These are phyloP conservation scores for Enteromius argenteus DNA, from an alignment of 2,797 vertebrate genomes.

Conservation along the genomic window DNA sequence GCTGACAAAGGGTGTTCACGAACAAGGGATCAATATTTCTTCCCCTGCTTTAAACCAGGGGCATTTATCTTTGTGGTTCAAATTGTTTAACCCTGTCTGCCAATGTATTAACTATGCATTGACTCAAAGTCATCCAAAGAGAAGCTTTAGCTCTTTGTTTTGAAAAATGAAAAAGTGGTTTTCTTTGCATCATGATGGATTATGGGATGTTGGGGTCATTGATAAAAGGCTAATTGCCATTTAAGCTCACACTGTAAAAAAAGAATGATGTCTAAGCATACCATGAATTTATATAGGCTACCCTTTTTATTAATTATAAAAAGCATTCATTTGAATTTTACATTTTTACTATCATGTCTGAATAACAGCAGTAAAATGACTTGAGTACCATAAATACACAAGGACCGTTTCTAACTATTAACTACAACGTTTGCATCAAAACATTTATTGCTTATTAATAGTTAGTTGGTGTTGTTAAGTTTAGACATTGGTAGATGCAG, in stretches of 20 bases:
- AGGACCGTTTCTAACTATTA: background rate
- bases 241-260: background rate
- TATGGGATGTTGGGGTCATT: constrained; percentile 2
- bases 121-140: constrained; percentile 46
- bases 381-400: background rate
- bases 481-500: background rate
- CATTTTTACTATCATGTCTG: background rate
- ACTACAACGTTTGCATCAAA: background rate
- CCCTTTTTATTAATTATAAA: background rate
- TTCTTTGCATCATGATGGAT: background rate
- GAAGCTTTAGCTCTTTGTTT: constrained; percentile 19
- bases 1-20: constrained; percentile 79
- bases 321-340: background rate
- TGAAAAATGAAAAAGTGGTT: background rate
- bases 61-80: constrained; percentile 68
- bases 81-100: constrained; percentile 68
- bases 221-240: constrained; percentile 13
- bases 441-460: background rate
- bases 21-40: constrained; percentile 76
- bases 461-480: background rate
- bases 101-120: constrained; percentile 55
- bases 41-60: constrained; percentile 60
- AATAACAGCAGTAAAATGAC: background rate
- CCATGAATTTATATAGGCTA: background rate
- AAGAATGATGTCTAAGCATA: background rate